Evolutionary conservation across 2,888 invertebrate species (phyloP).

Genomic region (Disparrhopalites patrizii): DNA sequence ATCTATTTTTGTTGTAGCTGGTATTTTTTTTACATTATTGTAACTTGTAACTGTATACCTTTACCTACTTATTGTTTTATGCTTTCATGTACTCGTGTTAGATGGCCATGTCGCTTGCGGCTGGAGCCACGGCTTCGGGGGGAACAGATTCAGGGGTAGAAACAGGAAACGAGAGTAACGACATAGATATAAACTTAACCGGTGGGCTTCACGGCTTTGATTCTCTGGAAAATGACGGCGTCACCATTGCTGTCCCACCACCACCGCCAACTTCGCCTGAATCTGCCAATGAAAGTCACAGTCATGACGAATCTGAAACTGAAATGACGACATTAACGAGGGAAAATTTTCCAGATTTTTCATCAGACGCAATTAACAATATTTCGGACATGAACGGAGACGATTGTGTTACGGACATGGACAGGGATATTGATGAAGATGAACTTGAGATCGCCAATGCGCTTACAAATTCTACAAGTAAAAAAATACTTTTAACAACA

Average conservation of each 20-base stretch:
- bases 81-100: background rate
- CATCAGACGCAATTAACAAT: background rate
- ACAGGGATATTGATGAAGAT: slow-evolving; percentile 33
- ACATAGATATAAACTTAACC: slow-evolving; percentile 50
- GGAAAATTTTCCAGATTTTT: slow-evolving; percentile 5
- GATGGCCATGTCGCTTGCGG: slow-evolving; percentile 22
- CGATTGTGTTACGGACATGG: slow-evolving; percentile 29
- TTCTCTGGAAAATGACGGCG: slow-evolving; percentile 13
- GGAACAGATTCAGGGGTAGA: slow-evolving; percentile 65
- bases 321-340: slow-evolving; percentile 1
- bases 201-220: slow-evolving; percentile 10
- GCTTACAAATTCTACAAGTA: background rate
- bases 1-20: too few species aligned
- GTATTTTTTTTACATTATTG: too few species aligned
- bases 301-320: slow-evolving; percentile 28
- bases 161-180: slow-evolving; percentile 68
- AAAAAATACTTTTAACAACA: too few species aligned
- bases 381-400: slow-evolving; percentile 6
- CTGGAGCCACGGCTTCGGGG: slow-evolving; percentile 30
- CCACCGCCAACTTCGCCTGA: slow-evolving; percentile 46
- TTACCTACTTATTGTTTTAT: too few species aligned
- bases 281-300: slow-evolving; percentile 24
- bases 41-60: too few species aligned
- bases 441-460: slow-evolving; percentile 4
- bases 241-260: slow-evolving; percentile 35